phyloP scores from a whole-genome alignment of 1,140 invertebrate species.

The Rhyacophila brunnea region DNA sequence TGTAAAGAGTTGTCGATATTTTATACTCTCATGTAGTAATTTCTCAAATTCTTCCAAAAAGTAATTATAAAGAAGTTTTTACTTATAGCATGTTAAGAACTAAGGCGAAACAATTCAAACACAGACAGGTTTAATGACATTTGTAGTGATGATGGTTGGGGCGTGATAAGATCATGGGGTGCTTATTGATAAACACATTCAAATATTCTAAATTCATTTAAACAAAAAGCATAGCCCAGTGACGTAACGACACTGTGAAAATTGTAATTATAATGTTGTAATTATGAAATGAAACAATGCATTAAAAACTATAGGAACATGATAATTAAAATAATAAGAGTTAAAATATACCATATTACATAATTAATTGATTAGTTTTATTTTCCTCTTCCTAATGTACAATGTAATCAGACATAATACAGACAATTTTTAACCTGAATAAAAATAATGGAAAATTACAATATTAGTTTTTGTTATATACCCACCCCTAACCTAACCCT shows the following conservation, averaged over 20 bases:
- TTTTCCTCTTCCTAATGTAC: not conserved
- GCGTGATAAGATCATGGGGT: conserved; percentile 27
- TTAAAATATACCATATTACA: conserved; percentile 37
- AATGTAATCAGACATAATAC: too few relatives aligned
- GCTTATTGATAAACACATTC: conserved; percentile 31
- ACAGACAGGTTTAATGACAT: conserved; percentile 31
- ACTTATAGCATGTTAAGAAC: conserved; percentile 11
- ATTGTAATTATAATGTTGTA: conserved; percentile 33
- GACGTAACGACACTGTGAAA: conserved; percentile 31
- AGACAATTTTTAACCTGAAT: too few relatives aligned
- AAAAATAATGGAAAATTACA: too few relatives aligned
- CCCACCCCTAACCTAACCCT: too few relatives aligned
- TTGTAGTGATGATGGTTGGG: conserved; percentile 24
- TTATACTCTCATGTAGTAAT: not conserved
- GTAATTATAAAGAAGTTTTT: not conserved
- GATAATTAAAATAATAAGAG: conserved; percentile 35
- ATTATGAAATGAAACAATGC: conserved; percentile 33
- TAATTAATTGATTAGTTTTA: conserved; percentile 12
- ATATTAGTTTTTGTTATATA: too few relatives aligned
- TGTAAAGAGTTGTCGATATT: not conserved
- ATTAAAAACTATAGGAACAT: conserved; percentile 36
- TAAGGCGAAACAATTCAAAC: conserved; percentile 29
- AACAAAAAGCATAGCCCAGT: conserved; percentile 32
- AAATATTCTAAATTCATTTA: conserved; percentile 36
- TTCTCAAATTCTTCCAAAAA: conserved; percentile 16